Evolutionary conservation across 2,888 invertebrate genomes (phyloP), one percentile per base, ranked within the genome.

Genomic region (Callosobruchus maculatus): DNA sequence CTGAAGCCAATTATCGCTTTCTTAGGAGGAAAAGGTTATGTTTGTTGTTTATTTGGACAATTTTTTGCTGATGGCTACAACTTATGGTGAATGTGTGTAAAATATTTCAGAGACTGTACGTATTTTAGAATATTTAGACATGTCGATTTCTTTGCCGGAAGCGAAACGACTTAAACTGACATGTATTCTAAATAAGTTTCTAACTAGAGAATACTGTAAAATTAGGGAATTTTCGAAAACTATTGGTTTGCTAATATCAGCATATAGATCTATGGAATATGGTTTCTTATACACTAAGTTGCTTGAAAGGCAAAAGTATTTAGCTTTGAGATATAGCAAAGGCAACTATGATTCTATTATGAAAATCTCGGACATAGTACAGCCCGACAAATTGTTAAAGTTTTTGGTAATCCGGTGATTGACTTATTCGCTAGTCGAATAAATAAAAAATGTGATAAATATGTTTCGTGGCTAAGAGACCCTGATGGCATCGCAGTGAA

Each of bases 31-130:
- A 68, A 72, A 75, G 79, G 78, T 22, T 22, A 70, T 75, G 7
- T 80, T 78, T 67, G 77, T 77, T 2, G 71, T 78, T 21, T 80
- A 80, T 74, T 73, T 81, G 26, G 81, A 81, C 74, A 80, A 80
- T 72, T 75, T 80, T 67, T 71, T 78, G 20, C 21, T 78, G 2
- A 66, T 80, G 9, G 79, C 74, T 3, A 74, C 71, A 22, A 73
- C 75, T 13, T 77, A 73, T 69, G 70, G 66, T 70, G 74, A 72
- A 22, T 78, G 76, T 67, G 20, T 22, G 68, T 71, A 71, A 70
- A 76, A 77, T 75, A 20, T 76, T 7, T 66, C 71, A 20, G n/a
- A 30, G 21, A 76, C 77, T 5, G 21, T 0, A 67, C 0, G 22
- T 18, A 9, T 73, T 0, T 73, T 76, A 30, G 5, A 22, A 69